phyloP scores from a whole-genome alignment of 2,888 invertebrate species.

The Epirrhoe alternata region DNA sequence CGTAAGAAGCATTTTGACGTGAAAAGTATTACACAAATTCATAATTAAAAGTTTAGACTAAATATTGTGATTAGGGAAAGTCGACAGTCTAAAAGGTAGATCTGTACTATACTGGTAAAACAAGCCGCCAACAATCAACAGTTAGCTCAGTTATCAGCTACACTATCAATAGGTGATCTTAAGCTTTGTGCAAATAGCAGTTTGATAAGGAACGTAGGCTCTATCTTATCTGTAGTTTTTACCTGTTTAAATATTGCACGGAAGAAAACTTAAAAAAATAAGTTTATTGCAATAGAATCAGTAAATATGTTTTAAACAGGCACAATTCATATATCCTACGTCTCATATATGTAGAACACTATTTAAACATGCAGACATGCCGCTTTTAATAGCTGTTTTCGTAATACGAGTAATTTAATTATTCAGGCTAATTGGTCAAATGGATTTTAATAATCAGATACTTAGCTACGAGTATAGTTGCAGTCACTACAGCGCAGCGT shows the following conservation, averaged over 20 bases:
- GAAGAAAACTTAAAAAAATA: slow-evolving; percentile 38
- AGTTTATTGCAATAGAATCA: slow-evolving; percentile 18
- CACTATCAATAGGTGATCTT: slow-evolving; percentile 78
- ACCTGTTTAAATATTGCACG: slow-evolving; percentile 58
- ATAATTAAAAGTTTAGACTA: slow-evolving; percentile 62
- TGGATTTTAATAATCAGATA: too few relatives aligned
- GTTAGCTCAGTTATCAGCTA: slow-evolving; percentile 67
- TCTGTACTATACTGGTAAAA: slow-evolving; percentile 68
- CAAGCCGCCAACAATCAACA: slow-evolving; percentile 63
- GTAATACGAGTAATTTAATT: too few relatives aligned
- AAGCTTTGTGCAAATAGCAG: slow-evolving; percentile 78
- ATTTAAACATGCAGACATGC: neutral
- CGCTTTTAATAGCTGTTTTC: neutral
- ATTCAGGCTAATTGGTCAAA: too few relatives aligned
- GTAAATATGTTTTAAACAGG: too few relatives aligned
- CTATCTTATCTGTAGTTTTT: slow-evolving; percentile 74
- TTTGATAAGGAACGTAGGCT: slow-evolving; percentile 73
- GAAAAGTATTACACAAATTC: slow-evolving; percentile 63
- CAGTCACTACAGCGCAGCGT: too few relatives aligned
- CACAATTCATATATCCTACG: too few relatives aligned
- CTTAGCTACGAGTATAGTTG: too few relatives aligned
- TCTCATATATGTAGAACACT: neutral
- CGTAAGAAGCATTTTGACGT: slow-evolving; percentile 70
- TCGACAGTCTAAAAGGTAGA: slow-evolving; percentile 60
- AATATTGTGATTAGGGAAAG: slow-evolving; percentile 49